Evolutionary conservation across 2,888 invertebrate species (phyloP).

Genomic region (Eupithecia exiguata): DNA sequence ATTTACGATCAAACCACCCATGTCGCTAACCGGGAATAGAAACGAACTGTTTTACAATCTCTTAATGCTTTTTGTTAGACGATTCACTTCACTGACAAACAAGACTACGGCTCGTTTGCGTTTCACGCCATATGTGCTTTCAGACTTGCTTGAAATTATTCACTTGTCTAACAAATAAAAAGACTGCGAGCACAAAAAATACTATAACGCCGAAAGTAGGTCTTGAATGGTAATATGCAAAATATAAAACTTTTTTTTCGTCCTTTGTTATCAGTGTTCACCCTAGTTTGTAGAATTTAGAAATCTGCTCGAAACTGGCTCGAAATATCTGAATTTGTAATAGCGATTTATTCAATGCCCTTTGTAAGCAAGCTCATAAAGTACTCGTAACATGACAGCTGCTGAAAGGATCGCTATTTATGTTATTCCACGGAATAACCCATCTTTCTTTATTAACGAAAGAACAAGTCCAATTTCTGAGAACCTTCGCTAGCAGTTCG

Average conservation of each 20-base stretch:
- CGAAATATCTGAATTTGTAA: conserved; percentile 22
- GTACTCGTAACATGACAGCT: conserved; percentile 33
- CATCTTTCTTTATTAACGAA: conserved; percentile 30
- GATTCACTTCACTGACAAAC: conserved; percentile 21
- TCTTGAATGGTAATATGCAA: background rate
- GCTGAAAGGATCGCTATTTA: conserved; percentile 34
- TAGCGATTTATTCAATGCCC: conserved; percentile 24
- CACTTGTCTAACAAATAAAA: background rate
- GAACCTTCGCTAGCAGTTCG: conserved; percentile 24
- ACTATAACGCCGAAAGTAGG: background rate
- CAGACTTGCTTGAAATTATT: background rate
- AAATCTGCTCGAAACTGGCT: conserved; percentile 15
- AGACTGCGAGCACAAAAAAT: background rate
- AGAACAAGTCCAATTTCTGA: conserved; percentile 29
- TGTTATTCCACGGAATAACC: conserved; percentile 25
- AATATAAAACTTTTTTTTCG: background rate
- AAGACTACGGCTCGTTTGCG: conserved; percentile 19
- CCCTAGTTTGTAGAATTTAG: conserved; percentile 8
- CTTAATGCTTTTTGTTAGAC: conserved; percentile 16
- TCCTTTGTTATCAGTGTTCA: background rate
- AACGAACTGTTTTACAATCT: conserved; percentile 47
- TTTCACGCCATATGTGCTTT: conserved; percentile 12
- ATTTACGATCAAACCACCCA: conserved; percentile 75
- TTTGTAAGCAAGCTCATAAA: conserved; percentile 29
- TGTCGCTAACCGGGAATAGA: conserved; percentile 69